Conservation (phyloP, 2,797 vertebrate species). For the Centroberyx gerrardi region DNA sequence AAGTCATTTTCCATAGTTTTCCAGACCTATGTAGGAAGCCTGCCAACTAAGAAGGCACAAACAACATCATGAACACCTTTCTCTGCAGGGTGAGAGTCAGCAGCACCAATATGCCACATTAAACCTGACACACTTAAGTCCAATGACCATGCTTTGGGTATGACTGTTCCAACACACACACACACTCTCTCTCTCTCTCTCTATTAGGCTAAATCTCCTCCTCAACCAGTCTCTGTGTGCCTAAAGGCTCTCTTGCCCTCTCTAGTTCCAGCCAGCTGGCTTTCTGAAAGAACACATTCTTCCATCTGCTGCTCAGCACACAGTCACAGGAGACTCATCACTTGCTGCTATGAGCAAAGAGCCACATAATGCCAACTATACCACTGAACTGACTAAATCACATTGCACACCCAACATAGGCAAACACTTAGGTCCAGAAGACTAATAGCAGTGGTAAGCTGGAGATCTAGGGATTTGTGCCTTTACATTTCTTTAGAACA, state of each 20-base stretch:
- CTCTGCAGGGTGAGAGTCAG: constrained; percentile 12
- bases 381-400: constrained; percentile 14
- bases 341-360: constrained; percentile 32
- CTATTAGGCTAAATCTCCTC: constrained; percentile 3
- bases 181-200: not conserved
- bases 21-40: not conserved
- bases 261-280: constrained; percentile 62
- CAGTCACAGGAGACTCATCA: constrained; percentile 67
- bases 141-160: not conserved
- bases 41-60: not conserved
- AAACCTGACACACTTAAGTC: not conserved
- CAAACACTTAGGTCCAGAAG: too few species aligned
- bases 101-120: not conserved
- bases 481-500: not conserved
- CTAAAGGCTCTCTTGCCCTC: constrained; percentile 46
- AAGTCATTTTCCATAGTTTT: not conserved
- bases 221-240: constrained; percentile 19
- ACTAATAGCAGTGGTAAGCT: too few species aligned
- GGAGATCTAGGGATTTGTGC: too few species aligned
- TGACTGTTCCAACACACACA: constrained; percentile 6
- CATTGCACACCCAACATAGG: not conserved
- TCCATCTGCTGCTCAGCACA: constrained; percentile 64
- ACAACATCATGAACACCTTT: constrained; percentile 18
- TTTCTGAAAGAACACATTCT: constrained; percentile 74
- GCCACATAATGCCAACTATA: constrained; percentile 34